Conservation (phyloP, 2,797 vertebrate genomes). For the Manis pentadactyla region DNA sequence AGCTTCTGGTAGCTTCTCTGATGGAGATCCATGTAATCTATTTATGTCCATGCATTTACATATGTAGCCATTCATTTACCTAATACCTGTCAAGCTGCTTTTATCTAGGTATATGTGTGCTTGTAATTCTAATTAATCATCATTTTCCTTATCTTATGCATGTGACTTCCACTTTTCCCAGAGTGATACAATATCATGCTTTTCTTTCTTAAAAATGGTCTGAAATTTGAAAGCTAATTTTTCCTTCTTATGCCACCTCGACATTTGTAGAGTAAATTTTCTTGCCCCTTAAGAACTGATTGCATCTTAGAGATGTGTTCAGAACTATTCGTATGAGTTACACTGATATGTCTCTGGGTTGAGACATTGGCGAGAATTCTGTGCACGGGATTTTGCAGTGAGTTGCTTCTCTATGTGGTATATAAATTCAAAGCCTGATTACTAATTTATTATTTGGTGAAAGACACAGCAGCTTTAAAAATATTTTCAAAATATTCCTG, state of each 20-base stretch:
- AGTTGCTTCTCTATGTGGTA: neutral
- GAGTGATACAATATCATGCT: neutral
- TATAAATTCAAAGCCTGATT: neutral
- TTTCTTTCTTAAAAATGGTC: conserved; percentile 9
- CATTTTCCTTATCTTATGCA: neutral
- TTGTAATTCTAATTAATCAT: neutral
- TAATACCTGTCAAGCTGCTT: neutral
- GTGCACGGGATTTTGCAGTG: neutral
- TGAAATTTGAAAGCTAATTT: conserved; percentile 56
- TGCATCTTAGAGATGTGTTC: conserved; percentile 30
- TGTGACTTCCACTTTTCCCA: neutral
- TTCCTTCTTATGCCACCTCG: conserved; percentile 71
- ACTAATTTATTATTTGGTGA: neutral
- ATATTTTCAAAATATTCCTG: neutral
- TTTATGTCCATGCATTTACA: neutral
- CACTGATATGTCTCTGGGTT: neutral
- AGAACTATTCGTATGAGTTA: neutral
- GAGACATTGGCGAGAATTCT: neutral
- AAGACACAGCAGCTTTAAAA: neutral
- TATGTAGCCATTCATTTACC: neutral
- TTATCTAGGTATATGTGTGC: neutral
- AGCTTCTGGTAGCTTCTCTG: neutral
- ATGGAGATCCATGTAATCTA: neutral
- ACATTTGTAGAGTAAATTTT: conserved; percentile 75
- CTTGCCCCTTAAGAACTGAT: conserved; percentile 15